Evolutionary conservation across 1,140 invertebrate genomes (phyloP), one percentile per base, ranked within the genome.

Genomic region (Cydia strobilella): DNA sequence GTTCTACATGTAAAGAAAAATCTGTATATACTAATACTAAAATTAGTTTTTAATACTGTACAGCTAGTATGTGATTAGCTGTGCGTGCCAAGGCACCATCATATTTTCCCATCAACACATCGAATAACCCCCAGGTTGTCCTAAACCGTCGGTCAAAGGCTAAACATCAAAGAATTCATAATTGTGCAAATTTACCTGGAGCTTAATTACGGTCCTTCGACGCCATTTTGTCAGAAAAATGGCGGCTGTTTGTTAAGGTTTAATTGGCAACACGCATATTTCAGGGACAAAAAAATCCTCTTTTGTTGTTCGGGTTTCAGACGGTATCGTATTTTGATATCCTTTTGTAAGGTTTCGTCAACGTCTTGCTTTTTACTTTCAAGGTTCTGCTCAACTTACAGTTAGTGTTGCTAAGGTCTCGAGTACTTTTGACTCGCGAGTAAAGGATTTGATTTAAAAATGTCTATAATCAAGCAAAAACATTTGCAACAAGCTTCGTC

Each of bases 131-230:
- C 18, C 48, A n/a, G 15, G 54, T 7, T 20, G 12, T 2, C 48
- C 48, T 20, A 10, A 59, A 20, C 54, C 18, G 7, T 23, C 20
- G 54, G 20, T 23, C 54, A 59, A 59, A 59, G 20, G 54, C 20
- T 23, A 59, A 59, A 59, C 54, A 59, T 59, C 54, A 59, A 59
- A 59, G 54, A 59, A 23, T 18, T 59, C 20, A 59, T 59, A 59
- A 59, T 59, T 59, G 54, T 59, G 54, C n/a, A 59, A 59, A 59
- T 59, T 59, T 59, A 59, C 54, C 54, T 59, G 54, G 0, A 20
- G 6, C 20, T 54, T 59, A 59, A 59, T 59, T 59, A 59, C 54
- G 20, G 54, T 1, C 18, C 54, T 59, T 23, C 20, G 20, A 12
- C 54, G 54, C 54, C 54, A 59, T 23, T 59, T 59, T 59, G 54